Conservation (phyloP, 2,888 invertebrate genomes). For the Heterodera filipjevi region DNA sequence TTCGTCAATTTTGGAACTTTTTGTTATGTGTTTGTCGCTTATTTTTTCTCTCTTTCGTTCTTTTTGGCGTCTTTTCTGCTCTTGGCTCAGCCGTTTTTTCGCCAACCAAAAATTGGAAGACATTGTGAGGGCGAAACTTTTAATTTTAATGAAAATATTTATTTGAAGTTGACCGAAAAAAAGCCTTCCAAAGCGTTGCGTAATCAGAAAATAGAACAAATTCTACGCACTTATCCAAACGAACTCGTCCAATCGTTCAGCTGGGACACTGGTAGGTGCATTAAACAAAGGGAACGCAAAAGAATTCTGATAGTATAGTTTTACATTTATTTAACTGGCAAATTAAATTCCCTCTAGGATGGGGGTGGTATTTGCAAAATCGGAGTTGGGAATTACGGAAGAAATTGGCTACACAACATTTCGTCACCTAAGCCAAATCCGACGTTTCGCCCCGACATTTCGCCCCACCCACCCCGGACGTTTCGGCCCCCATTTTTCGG, state of each 20-base stretch:
- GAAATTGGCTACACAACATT: no score
- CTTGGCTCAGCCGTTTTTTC: background rate
- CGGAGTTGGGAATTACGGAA: no score
- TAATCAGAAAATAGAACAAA: slow-evolving; percentile 37
- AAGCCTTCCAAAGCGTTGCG: slow-evolving; percentile 14
- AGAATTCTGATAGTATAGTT: no score
- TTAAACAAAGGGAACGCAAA: background rate
- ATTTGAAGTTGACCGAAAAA: slow-evolving; percentile 8
- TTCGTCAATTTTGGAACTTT: background rate
- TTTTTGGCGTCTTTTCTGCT: slow-evolving; percentile 12
- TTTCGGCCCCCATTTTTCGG: no score
- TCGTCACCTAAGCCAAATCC: no score
- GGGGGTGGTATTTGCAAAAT: no score
- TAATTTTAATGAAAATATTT: background rate
- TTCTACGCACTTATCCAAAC: slow-evolving; percentile 36
- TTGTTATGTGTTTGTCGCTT: slow-evolving; percentile 1
- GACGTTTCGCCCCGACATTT: no score
- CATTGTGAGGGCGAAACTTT: no score
- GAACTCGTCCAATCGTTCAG: slow-evolving; percentile 34
- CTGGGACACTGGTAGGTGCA: slow-evolving; percentile 45
- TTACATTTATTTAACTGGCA: no score
- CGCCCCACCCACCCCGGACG: no score
- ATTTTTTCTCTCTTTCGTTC: background rate
- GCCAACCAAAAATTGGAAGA: slow-evolving; percentile 20
- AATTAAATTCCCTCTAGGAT: no score